These are phyloP conservation scores for Megaceryle alcyon DNA, from an alignment of 2,797 vertebrate species.

Conservation along the genomic window DNA sequence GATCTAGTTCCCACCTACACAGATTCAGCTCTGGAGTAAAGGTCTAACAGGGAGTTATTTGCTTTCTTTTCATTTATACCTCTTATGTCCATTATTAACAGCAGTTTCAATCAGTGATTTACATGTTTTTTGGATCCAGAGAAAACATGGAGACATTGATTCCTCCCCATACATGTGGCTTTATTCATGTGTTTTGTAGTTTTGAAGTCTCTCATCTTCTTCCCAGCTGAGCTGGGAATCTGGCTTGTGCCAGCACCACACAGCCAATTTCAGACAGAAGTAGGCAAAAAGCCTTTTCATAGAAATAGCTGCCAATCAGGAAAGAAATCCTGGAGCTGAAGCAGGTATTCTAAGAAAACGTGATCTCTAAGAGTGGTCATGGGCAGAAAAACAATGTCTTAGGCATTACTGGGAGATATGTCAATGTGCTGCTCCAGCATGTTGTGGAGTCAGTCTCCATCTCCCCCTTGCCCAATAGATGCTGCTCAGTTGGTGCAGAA, in stretches of 20 bases:
- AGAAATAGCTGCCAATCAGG: not conserved
- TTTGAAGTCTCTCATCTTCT: not conserved
- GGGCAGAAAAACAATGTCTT: not conserved
- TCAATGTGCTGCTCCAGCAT: not conserved
- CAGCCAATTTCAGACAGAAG: not conserved
- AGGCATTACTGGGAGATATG: not conserved
- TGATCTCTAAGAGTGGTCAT: accelerated
- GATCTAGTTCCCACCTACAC: not conserved
- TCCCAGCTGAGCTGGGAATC: not conserved
- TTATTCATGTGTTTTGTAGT: not conserved
- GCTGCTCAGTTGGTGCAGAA: not conserved
- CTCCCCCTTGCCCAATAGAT: not conserved
- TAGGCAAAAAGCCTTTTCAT: not conserved
- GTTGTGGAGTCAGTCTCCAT: not conserved
- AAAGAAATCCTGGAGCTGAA: not conserved
- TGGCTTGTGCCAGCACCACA: not conserved
- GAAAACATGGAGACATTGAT: not conserved
- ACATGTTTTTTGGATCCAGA: not conserved
- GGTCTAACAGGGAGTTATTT: not conserved
- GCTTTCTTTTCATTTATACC: not conserved
- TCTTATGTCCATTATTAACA: not conserved
- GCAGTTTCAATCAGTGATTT: not conserved
- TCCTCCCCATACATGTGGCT: not conserved
- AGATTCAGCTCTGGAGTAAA: not conserved
- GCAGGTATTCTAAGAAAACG: not conserved